phyloP scores from a whole-genome alignment of 37 sponge, comb jelly and placozoan species.

The Ephydatia muelleri region DNA sequence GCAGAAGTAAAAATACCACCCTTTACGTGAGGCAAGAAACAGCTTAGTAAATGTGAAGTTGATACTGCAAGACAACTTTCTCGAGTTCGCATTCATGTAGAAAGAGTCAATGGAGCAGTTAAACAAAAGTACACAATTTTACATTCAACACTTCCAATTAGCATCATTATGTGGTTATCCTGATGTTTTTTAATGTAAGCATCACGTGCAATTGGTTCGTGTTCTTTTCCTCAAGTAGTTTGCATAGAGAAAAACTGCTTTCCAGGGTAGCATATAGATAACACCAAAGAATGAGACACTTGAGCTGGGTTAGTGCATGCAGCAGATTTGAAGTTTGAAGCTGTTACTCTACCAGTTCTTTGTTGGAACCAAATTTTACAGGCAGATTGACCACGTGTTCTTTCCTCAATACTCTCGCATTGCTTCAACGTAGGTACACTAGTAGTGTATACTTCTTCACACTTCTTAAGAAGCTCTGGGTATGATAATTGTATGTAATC shows the following conservation, averaged over 20 bases:
- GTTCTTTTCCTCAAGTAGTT: slow-evolving; percentile 37
- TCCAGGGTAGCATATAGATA: slow-evolving; percentile 47
- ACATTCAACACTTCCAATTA: slow-evolving; percentile 25
- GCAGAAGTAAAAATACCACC: slow-evolving; percentile 54
- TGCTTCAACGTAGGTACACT: slow-evolving; percentile 24
- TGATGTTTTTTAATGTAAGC: slow-evolving; percentile 1
- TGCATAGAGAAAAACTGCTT: slow-evolving; percentile 12
- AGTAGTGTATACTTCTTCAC: slow-evolving; percentile 31
- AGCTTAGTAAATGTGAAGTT: slow-evolving; percentile 46
- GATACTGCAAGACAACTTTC: slow-evolving; percentile 50
- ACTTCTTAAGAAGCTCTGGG: slow-evolving; percentile 36
- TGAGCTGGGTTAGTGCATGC: slow-evolving; percentile 29
- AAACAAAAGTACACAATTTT: slow-evolving; percentile 39
- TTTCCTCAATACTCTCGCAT: slow-evolving; percentile 38
- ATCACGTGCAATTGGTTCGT: slow-evolving; percentile 27
- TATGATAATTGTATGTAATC: slow-evolving; percentile 3
- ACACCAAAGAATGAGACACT: slow-evolving; percentile 51
- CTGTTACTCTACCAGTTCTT: slow-evolving; percentile 63
- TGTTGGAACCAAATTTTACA: slow-evolving; percentile 54
- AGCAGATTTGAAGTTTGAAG: slow-evolving; percentile 56
- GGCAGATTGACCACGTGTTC: slow-evolving; percentile 37
- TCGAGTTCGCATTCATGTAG: slow-evolving; percentile 59
- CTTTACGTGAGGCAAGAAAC: slow-evolving; percentile 67
- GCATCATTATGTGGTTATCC: not conserved
- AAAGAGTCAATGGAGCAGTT: slow-evolving; percentile 43